Conservation (phyloP, 2,888 invertebrate genomes). For the Macrostomum cliftonense region DNA sequence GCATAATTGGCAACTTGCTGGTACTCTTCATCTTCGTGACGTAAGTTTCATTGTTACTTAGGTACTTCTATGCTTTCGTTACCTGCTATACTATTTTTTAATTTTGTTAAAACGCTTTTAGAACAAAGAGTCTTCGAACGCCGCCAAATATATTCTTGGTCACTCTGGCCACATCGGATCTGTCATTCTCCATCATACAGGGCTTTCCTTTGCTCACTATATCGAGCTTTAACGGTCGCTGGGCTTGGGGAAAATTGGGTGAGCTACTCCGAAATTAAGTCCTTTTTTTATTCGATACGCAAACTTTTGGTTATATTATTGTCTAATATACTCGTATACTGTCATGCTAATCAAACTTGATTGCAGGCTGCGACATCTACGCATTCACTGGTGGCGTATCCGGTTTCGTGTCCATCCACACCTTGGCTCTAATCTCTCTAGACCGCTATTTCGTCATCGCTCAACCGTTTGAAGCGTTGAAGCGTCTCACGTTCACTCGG, state of each 20-base stretch:
- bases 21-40: constrained; percentile 25
- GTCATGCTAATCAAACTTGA: too few relatives aligned
- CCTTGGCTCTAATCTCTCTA: constrained; percentile 70
- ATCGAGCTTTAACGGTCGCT: constrained; percentile 43
- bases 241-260: constrained; percentile 46
- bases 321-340: too few relatives aligned
- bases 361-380: constrained; percentile 55
- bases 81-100: too few relatives aligned
- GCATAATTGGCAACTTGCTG: constrained; percentile 23
- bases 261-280: constrained; percentile 12
- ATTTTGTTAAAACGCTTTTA: too few relatives aligned
- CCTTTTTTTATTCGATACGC: too few relatives aligned
- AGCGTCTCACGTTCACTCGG: constrained; percentile 58
- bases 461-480: constrained; percentile 61
- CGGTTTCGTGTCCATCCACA: constrained; percentile 75
- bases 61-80: too few relatives aligned
- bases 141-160: constrained; percentile 75
- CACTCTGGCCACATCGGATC: constrained; percentile 73
- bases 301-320: too few relatives aligned
- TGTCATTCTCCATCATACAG: constrained; percentile 61
- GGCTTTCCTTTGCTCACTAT: constrained; percentile 47
- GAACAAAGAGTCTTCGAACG: constrained; percentile 46
- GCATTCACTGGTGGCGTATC: constrained; percentile 67
- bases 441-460: constrained; percentile 86
- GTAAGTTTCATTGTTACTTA: constrained; percentile 19